Conservation (phyloP, 2,113 vertebrate genomes). For the Mesitornis unicolor region DNA sequence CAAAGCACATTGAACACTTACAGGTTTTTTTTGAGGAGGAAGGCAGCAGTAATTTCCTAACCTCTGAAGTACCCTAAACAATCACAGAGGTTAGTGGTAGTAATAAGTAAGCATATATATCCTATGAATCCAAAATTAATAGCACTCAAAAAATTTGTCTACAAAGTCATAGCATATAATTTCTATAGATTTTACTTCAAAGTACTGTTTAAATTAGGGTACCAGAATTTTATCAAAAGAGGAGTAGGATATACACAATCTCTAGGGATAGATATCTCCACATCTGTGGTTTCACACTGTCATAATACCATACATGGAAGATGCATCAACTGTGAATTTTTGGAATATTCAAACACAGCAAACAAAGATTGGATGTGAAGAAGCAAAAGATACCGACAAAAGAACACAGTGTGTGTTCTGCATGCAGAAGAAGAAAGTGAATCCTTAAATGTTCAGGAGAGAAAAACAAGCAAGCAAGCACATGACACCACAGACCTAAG, state of each 20-base stretch:
- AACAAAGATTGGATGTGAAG: not conserved
- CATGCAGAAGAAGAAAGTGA: not conserved
- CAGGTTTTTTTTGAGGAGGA: not conserved
- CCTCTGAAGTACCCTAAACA: not conserved
- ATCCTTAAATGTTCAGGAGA: not conserved
- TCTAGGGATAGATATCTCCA: no score
- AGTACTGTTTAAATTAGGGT: not conserved
- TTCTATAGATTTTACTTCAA: not conserved
- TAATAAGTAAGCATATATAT: accelerated
- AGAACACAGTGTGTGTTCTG: not conserved
- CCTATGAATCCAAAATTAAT: not conserved
- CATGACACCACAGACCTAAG: not conserved
- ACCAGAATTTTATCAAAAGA: not conserved
- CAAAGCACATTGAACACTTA: not conserved
- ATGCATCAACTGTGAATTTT: not conserved
- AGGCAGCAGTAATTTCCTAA: not conserved
- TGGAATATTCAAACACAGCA: not conserved
- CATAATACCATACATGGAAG: not conserved
- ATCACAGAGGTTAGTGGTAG: not conserved
- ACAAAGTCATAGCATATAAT: not conserved
- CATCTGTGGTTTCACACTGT: not conserved
- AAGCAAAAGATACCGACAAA: not conserved
- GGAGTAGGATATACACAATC: not conserved
- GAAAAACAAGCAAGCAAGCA: not conserved
- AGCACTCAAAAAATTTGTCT: not conserved